Evolutionary conservation across 1,140 invertebrate genomes (phyloP).

Genomic region (Caerostris darwini): DNA sequence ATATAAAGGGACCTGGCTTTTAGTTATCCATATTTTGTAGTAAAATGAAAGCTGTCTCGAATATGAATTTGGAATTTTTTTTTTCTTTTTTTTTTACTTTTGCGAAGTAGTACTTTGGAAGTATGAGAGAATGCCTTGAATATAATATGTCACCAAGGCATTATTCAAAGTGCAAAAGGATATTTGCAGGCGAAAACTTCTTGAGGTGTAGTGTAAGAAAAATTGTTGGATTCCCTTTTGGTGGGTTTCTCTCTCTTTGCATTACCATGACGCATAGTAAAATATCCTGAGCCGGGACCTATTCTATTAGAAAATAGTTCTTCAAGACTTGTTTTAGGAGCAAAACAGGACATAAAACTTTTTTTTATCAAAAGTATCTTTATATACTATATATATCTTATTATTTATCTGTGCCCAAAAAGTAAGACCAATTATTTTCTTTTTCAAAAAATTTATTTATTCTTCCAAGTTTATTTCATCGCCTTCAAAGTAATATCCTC

Average conservation of each 20-base stretch:
- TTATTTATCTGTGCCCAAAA: too few species aligned
- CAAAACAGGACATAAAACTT: too few species aligned
- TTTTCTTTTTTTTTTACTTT: neutral
- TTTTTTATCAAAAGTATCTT: too few species aligned
- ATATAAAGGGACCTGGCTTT: slow-evolving; percentile 37
- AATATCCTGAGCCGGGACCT: too few species aligned
- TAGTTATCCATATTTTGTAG: slow-evolving; percentile 34
- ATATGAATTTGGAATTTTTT: neutral
- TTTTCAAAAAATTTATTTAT: too few species aligned
- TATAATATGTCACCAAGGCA: neutral
- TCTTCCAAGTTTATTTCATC: too few species aligned
- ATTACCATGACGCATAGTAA: neutral
- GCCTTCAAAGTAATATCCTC: too few species aligned
- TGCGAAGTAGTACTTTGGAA: neutral
- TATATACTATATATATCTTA: too few species aligned
- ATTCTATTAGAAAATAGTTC: too few species aligned
- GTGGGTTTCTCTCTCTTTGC: neutral
- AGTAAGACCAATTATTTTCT: too few species aligned
- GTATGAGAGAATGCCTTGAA: slow-evolving; percentile 1
- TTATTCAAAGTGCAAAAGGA: neutral
- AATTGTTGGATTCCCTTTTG: neutral
- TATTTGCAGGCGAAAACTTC: neutral
- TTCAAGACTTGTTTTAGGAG: too few species aligned
- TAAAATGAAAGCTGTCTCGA: slow-evolving; percentile 23
- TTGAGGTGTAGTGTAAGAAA: neutral